These are phyloP conservation scores for Polyodon spathula DNA, from an alignment of 2,113 vertebrate species.

Conservation along the genomic window DNA sequence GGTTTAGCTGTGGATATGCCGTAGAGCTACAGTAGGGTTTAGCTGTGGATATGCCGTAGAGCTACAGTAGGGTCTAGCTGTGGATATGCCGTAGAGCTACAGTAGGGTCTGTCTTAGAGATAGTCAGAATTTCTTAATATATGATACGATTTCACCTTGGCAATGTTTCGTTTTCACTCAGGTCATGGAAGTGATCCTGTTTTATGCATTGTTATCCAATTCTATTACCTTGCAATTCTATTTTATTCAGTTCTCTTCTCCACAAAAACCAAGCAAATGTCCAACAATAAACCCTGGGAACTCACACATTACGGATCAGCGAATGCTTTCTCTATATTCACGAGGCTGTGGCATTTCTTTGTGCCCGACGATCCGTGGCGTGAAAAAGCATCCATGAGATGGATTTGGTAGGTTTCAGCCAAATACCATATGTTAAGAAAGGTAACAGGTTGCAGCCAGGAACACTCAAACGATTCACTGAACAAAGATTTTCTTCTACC, in stretches of 20 bases:
- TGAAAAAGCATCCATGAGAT: constrained; percentile 5
- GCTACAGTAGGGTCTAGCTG: constrained; percentile 6
- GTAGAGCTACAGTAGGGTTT: too few species aligned
- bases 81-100: too few species aligned
- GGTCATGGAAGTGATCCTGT: too few species aligned
- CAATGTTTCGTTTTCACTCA: too few species aligned
- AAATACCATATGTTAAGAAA: constrained; percentile 21
- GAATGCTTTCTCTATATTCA: constrained; percentile 8
- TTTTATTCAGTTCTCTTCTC: too few species aligned
- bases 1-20: too few species aligned
- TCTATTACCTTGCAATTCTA: too few species aligned
- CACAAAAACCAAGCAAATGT: background rate
- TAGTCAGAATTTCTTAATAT: too few species aligned
- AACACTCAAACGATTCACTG: constrained; percentile 14
- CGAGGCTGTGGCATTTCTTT: constrained; percentile 10
- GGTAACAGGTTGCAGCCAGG: constrained; percentile 12
- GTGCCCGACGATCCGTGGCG: background rate
- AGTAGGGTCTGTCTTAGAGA: too few species aligned
- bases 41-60: too few species aligned
- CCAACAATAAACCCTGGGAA: background rate
- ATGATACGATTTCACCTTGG: too few species aligned
- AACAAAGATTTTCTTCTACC: constrained; percentile 6
- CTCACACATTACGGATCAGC: constrained; percentile 11
- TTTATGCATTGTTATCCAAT: too few species aligned
- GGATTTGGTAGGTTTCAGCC: constrained; percentile 6